Conservation (phyloP, 2,888 invertebrate species). For the Charanyca ferruginea region DNA sequence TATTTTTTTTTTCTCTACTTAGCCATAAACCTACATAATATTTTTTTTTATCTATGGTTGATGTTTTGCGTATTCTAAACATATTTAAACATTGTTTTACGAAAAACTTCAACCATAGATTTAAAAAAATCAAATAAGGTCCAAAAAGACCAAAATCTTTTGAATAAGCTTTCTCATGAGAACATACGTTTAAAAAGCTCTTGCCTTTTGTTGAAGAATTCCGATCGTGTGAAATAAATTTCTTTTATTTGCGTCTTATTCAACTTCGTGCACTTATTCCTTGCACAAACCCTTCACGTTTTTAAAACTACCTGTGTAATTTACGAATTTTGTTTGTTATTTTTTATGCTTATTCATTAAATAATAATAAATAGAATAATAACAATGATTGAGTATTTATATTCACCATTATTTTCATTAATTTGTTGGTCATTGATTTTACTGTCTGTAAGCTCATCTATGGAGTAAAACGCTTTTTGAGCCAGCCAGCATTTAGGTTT, state of each 20-base stretch:
- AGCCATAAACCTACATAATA: too few species aligned
- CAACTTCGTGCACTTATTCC: constrained; percentile 25
- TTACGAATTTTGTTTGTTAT: neutral
- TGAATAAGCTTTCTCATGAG: constrained; percentile 61
- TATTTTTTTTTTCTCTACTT: too few species aligned
- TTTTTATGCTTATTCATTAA: neutral
- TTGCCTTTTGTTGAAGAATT: constrained; percentile 54
- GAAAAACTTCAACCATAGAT: neutral
- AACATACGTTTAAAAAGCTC: constrained; percentile 46
- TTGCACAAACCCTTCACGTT: constrained; percentile 4
- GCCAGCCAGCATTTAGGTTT: too few species aligned
- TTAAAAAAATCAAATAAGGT: constrained; percentile 22
- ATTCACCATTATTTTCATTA: too few species aligned
- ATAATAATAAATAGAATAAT: too few species aligned
- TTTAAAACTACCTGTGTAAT: constrained; percentile 17
- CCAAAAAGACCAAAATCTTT: constrained; percentile 48
- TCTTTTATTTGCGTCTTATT: constrained; percentile 54
- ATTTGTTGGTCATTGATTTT: too few species aligned
- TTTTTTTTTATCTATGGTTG: too few species aligned
- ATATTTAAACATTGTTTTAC: neutral
- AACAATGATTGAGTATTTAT: too few species aligned
- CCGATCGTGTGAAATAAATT: constrained; percentile 53
- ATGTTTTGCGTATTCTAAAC: too few species aligned
- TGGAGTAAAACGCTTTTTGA: too few species aligned
- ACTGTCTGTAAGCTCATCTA: too few species aligned